Base-by-base conservation (phyloP, 2,888 invertebrate species). In the Argyresthia goedartella region DNA sequence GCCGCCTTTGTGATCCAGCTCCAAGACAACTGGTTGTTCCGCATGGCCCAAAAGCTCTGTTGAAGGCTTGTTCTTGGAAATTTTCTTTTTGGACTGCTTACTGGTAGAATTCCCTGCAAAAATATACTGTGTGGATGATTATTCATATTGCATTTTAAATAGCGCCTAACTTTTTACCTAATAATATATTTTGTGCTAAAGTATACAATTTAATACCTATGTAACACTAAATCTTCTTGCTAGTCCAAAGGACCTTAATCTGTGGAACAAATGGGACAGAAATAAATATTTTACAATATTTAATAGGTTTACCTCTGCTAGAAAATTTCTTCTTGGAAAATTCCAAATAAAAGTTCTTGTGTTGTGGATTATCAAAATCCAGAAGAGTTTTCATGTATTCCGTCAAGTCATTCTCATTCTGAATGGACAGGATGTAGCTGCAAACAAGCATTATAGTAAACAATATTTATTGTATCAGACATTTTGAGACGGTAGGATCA, bases 381-480 rank as follows among this genome's bases (percentile, higher is more conserved):
- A 96, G 68, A 48, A 96, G 80, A 49, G 92, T 92, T 61, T 88
- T 89, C 76, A 95, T 91, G 64, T 95, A 95, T 54, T 94, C 93
- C 60, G 93, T 92, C 49, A 95, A 84, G 63, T 94, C 95, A 54
- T 86, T 81, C 52, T 90, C 90, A 64, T 89, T 90, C 62, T 92
- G 89, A 60, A 96, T 93, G 13, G 90, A 87, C 54, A 90, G 66
- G 39, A 96, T 90, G 61, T 92, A 93, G 39, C 95, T 95, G 71
- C 48, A 84, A 81, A 56, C 48, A 58, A 55, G 56, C 46, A 52
- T 46, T 43, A 51, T 60, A 35, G 15, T 44, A 55, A 39, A 52
- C 36, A 34, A 43, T 45, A 36, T 50, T n/a, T 15, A 8, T 8
- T 14, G 15, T 9, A 43, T 13, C n/a, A 46, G 14, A 11, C 35